Percentiles rank a stretch among this genome's conserved stretches.
These are phyloP conservation scores for Cancer borealis DNA, from an alignment of 2,888 invertebrate genomes.

Conservation along the genomic window DNA sequence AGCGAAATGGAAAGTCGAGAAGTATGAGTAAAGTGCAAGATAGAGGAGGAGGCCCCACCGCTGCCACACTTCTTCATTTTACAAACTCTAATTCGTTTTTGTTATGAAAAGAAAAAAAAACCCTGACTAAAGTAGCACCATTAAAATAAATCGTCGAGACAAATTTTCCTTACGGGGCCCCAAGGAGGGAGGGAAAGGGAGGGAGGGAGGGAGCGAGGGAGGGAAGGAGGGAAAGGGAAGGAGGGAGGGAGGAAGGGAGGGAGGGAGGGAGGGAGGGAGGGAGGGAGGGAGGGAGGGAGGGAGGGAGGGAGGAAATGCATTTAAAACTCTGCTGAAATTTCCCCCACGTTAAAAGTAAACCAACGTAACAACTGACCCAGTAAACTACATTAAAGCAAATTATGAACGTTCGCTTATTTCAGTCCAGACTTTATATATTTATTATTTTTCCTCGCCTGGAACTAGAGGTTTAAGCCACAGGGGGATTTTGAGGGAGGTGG, in stretches of 20 bases:
- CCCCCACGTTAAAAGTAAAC: constrained; percentile 5
- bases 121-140: background rate
- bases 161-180: background rate
- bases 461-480: background rate
- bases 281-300: background rate
- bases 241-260: background rate
- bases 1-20: background rate
- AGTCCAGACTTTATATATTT: background rate
- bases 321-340: background rate
- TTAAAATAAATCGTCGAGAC: background rate
- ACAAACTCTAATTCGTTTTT: background rate
- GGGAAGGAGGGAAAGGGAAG: background rate
- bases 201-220: background rate
- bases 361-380: constrained; percentile 21
- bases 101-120: background rate
- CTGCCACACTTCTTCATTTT: background rate
- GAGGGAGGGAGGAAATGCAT: background rate
- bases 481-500: background rate
- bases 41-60: background rate
- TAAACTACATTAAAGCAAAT: constrained; percentile 22
- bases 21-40: background rate
- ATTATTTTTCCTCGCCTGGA: background rate
- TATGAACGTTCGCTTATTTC: constrained; percentile 21
- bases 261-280: background rate
- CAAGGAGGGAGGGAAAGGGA: background rate